Evolutionary conservation across 2,797 vertebrate genomes (phyloP).

Genomic region (Momotus momota): DNA sequence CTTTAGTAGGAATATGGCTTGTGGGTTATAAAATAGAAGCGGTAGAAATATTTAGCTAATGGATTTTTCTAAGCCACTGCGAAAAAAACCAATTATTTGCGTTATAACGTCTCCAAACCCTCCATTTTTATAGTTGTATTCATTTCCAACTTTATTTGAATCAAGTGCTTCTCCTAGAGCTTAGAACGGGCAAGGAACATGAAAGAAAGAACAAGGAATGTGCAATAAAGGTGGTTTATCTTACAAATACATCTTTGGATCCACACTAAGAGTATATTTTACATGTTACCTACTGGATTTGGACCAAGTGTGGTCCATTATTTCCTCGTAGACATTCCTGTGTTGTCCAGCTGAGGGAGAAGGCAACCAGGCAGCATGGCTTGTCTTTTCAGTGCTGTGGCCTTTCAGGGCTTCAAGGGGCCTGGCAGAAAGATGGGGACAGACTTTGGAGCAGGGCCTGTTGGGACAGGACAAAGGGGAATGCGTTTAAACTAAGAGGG

Average conservation of each 20-base stretch:
- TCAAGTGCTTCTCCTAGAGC: not conserved
- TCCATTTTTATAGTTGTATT: not conserved
- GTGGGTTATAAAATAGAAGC: not conserved
- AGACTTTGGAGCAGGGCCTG: too few relatives aligned
- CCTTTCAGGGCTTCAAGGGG: not conserved
- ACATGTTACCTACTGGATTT: too few relatives aligned
- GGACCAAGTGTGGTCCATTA: too few relatives aligned
- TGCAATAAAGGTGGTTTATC: not conserved
- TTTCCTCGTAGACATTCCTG: not conserved
- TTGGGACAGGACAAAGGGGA: too few relatives aligned
- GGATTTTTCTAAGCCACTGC: not conserved
- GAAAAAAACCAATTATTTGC: not conserved
- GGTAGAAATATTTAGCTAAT: not conserved
- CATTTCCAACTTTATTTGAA: not conserved
- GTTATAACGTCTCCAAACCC: not conserved
- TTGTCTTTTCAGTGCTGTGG: not conserved
- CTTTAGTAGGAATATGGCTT: not conserved
- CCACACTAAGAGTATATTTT: not conserved
- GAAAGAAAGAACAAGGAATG: not conserved
- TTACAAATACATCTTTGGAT: not conserved
- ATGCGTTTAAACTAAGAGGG: too few relatives aligned
- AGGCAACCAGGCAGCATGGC: not conserved
- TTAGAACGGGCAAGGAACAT: not conserved
- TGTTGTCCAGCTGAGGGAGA: not conserved
- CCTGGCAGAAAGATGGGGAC: too few relatives aligned